These are phyloP conservation scores for Noctua janthina DNA, from an alignment of 2,888 invertebrate species.

Conservation along the genomic window DNA sequence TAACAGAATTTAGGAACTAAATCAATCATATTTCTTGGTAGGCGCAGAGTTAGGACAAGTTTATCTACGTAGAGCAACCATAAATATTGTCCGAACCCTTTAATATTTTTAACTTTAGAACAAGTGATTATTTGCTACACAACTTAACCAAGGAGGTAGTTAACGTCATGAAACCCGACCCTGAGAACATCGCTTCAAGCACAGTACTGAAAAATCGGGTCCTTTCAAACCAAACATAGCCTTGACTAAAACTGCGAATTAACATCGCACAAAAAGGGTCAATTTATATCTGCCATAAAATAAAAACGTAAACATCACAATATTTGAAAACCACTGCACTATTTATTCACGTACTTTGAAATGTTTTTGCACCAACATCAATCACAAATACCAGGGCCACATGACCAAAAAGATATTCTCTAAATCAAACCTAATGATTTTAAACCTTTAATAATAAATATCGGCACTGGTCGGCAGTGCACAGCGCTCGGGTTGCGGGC, in stretches of 20 bases:
- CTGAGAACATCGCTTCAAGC: background rate
- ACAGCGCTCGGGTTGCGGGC: slow-evolving; percentile 49
- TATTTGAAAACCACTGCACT: background rate
- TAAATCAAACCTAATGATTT: slow-evolving; percentile 35
- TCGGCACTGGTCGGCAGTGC: slow-evolving; percentile 29
- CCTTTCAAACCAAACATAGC: background rate
- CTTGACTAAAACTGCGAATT: background rate
- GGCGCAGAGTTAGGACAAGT: slow-evolving; percentile 14
- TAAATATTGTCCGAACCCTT: slow-evolving; percentile 37
- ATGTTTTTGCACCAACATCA: background rate
- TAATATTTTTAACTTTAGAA: background rate
- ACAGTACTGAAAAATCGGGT: background rate
- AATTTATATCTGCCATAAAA: background rate
- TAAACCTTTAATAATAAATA: slow-evolving; percentile 32
- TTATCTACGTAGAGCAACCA: slow-evolving; percentile 8
- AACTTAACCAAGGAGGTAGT: background rate
- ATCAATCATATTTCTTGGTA: slow-evolving; percentile 53
- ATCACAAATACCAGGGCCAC: slow-evolving; percentile 45
- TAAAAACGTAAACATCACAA: background rate
- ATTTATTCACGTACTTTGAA: background rate
- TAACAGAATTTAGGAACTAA: slow-evolving; percentile 13
- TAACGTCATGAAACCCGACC: background rate
- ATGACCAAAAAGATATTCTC: slow-evolving; percentile 3
- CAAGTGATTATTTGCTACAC: background rate
- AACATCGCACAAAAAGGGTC: background rate